These are phyloP conservation scores for Marisa cornuarietis DNA, from an alignment of 1,140 invertebrate species.

Conservation along the genomic window DNA sequence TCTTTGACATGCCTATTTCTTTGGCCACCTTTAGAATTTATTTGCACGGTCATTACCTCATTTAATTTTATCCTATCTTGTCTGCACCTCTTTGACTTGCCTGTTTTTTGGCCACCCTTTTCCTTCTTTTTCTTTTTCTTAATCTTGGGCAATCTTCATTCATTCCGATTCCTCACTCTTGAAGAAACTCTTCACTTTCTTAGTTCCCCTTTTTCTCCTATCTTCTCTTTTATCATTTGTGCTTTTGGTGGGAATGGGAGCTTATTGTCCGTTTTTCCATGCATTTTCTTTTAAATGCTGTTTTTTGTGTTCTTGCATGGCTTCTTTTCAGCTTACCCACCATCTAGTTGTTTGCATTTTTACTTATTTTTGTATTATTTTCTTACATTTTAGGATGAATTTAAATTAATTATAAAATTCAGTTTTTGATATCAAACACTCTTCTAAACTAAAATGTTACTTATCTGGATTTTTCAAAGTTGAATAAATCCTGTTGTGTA, in stretches of 20 bases:
- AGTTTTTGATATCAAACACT: too few species aligned
- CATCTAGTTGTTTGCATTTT: neutral
- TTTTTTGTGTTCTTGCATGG: neutral
- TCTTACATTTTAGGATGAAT: constrained; percentile 2
- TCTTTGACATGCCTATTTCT: too few species aligned
- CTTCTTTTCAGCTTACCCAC: neutral
- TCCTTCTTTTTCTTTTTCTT: constrained; percentile 5
- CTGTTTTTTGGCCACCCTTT: neutral
- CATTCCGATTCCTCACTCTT: neutral
- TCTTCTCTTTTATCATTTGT: constrained; percentile 27
- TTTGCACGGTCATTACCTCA: too few species aligned
- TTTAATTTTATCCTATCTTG: neutral
- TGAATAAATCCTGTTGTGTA: neutral
- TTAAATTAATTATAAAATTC: constrained; percentile 14
- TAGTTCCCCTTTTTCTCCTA: constrained; percentile 5
- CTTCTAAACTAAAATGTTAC: neutral
- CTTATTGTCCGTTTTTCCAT: neutral
- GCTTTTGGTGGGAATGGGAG: neutral
- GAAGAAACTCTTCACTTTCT: constrained; percentile 1
- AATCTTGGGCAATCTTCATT: too few species aligned
- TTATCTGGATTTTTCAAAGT: neutral
- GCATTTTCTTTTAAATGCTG: neutral
- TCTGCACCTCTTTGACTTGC: neutral
- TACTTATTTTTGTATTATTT: neutral
- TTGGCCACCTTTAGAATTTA: too few species aligned